Percentiles rank a stretch among this genome's conserved stretches.
These are phyloP conservation scores for Dendroctonus valens DNA, from an alignment of 1,140 invertebrate genomes.

Conservation along the genomic window DNA sequence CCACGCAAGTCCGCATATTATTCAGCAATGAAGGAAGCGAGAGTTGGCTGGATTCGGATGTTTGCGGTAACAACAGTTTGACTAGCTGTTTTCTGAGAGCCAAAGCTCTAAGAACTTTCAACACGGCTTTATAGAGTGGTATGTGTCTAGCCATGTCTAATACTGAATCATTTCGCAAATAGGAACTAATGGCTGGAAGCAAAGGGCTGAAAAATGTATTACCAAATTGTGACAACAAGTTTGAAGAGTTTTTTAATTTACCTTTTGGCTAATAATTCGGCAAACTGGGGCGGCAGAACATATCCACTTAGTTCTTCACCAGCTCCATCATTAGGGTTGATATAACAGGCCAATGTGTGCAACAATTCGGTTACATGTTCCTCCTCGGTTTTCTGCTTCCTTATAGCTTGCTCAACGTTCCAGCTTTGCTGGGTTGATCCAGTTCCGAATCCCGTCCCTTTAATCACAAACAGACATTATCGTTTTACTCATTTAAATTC, in stretches of 20 bases:
- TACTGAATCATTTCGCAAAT: slow-evolving; percentile 92
- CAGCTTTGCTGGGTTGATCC: slow-evolving; percentile 93
- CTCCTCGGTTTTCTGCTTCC: slow-evolving; percentile 85
- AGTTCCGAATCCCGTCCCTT: slow-evolving; percentile 87
- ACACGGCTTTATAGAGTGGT: slow-evolving; percentile 81
- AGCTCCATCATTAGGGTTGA: slow-evolving; percentile 63
- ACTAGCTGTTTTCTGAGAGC: slow-evolving; percentile 68
- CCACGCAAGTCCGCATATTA: slow-evolving; percentile 88
- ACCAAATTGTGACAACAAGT: background rate
- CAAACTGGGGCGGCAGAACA: slow-evolving; percentile 66
- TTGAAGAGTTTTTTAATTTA: background rate
- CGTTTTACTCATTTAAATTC: background rate
- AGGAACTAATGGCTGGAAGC: slow-evolving; percentile 84
- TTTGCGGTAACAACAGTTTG: slow-evolving; percentile 63
- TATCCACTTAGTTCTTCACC: slow-evolving; percentile 52
- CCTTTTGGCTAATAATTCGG: slow-evolving; percentile 68
- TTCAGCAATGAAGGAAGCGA: slow-evolving; percentile 70
- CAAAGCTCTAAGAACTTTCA: slow-evolving; percentile 78
- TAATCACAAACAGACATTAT: slow-evolving; percentile 3
- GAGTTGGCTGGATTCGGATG: slow-evolving; percentile 48
- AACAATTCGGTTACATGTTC: slow-evolving; percentile 84
- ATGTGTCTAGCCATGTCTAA: slow-evolving; percentile 94
- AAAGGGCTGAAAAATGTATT: slow-evolving; percentile 64
- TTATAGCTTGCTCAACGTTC: slow-evolving; percentile 92
- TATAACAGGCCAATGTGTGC: slow-evolving; percentile 81